Evolutionary conservation across 2,797 vertebrate genomes (phyloP).

Genomic region (Anisognathus igniventris): DNA sequence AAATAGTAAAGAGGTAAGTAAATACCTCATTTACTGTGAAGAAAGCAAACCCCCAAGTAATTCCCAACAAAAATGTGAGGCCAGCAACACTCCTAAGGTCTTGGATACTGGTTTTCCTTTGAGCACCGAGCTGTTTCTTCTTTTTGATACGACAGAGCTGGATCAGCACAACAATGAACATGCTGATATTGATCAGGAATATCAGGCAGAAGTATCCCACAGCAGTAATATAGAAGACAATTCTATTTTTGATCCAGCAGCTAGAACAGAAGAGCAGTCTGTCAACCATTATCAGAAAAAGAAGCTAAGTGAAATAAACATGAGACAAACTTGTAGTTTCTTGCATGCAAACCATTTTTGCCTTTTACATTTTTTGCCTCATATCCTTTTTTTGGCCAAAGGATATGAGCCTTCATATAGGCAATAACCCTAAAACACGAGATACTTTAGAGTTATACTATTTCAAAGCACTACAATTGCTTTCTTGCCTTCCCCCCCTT

Average conservation of each 20-base stretch:
- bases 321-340: not conserved
- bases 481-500: not conserved
- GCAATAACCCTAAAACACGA: not conserved
- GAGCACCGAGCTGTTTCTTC: slow-evolving; percentile 89
- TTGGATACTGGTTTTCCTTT: slow-evolving; percentile 81
- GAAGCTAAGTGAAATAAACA: not conserved
- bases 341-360: not conserved
- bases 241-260: slow-evolving; percentile 88
- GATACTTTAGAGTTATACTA: not conserved
- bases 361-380: too few relatives aligned
- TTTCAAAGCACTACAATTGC: not conserved
- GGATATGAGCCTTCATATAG: not conserved
- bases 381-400: not conserved
- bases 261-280: slow-evolving; percentile 68
- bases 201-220: slow-evolving; percentile 90
- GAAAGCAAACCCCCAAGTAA: slow-evolving; percentile 95
- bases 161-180: slow-evolving; percentile 91
- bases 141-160: slow-evolving; percentile 91
- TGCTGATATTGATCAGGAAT: slow-evolving; percentile 84
- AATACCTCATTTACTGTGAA: slow-evolving; percentile 87
- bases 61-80: slow-evolving; percentile 88
- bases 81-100: slow-evolving; percentile 87
- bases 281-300: not conserved
- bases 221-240: slow-evolving; percentile 87
- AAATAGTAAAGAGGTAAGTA: slow-evolving; percentile 90